phyloP scores from a whole-genome alignment of 2,888 invertebrate species.

The Nasonovia ribisnigri region DNA sequence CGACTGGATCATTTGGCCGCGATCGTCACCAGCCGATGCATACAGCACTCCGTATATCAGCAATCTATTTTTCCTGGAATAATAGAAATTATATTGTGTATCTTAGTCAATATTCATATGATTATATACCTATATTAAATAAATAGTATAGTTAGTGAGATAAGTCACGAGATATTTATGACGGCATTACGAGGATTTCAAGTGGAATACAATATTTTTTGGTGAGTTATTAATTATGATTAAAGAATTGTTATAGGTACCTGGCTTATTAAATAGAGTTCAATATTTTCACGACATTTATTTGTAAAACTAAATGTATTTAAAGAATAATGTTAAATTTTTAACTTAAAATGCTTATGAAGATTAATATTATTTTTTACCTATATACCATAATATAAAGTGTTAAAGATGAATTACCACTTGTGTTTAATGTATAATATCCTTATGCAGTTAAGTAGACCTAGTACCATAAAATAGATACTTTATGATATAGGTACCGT shows the following conservation, averaged over 20 bases:
- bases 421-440: not conserved
- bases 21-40: constrained; percentile 48
- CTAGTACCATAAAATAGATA: not conserved
- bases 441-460: not conserved
- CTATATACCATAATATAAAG: not conserved
- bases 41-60: constrained; percentile 1
- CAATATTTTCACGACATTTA: not conserved
- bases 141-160: not conserved
- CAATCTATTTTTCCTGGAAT: not conserved
- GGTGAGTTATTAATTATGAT: constrained; percentile 2
- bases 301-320: not conserved
- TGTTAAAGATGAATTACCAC: not conserved
- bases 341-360: not conserved
- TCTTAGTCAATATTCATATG: not conserved
- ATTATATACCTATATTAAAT: not conserved
- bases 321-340: not conserved
- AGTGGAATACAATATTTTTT: not conserved
- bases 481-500: not conserved
- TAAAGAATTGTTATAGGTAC: not conserved
- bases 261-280: not conserved
- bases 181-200: not conserved
- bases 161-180: not conserved
- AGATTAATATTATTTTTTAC: not conserved
- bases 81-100: not conserved
- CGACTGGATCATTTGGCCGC: constrained; percentile 51